Evolutionary conservation across 1,140 invertebrate species (phyloP).

Genomic region (Trichomalopsis sarcophagae): DNA sequence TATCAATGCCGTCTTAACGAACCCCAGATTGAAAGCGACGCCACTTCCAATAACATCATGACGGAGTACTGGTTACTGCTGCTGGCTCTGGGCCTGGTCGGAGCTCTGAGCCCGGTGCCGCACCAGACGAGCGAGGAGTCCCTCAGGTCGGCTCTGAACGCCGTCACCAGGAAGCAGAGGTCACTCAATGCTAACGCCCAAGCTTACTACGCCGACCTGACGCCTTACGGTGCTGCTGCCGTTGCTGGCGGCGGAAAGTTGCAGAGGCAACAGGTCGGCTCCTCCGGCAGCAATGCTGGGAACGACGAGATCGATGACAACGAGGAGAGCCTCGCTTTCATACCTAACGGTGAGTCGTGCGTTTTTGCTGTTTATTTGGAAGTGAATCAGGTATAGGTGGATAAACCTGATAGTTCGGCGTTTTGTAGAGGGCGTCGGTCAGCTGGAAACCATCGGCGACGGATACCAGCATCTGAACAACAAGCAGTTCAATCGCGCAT

Average conservation of each 20-base stretch:
- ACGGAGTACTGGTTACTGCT: conserved; percentile 48
- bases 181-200: conserved; percentile 62
- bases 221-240: conserved; percentile 59
- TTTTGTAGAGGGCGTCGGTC: conserved; percentile 53
- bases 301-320: conserved; percentile 55
- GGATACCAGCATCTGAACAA: conserved; percentile 65
- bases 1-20: too few relatives aligned
- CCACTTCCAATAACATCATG: neutral
- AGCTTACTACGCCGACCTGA: conserved; percentile 65
- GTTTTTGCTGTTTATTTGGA: conserved; percentile 57
- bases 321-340: conserved; percentile 37
- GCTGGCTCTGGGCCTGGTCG: conserved; percentile 54
- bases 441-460: conserved; percentile 67
- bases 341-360: conserved; percentile 48
- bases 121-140: conserved; percentile 66
- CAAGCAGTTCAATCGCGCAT: conserved; percentile 59
- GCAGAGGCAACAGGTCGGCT: conserved; percentile 57
- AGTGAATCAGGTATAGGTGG: too few relatives aligned
- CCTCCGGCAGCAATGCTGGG: neutral
- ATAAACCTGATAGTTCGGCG: conserved; percentile 43
- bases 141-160: conserved; percentile 69
- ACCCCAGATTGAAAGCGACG: neutral
- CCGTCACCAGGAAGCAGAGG: conserved; percentile 72
- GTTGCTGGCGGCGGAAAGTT: conserved; percentile 58
- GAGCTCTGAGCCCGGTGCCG: conserved; percentile 56